Percentiles rank a stretch among this genome's conserved stretches.
Evolutionary conservation across 2,797 vertebrate species (phyloP).

Genomic region (Ptychadena robeensis): DNA sequence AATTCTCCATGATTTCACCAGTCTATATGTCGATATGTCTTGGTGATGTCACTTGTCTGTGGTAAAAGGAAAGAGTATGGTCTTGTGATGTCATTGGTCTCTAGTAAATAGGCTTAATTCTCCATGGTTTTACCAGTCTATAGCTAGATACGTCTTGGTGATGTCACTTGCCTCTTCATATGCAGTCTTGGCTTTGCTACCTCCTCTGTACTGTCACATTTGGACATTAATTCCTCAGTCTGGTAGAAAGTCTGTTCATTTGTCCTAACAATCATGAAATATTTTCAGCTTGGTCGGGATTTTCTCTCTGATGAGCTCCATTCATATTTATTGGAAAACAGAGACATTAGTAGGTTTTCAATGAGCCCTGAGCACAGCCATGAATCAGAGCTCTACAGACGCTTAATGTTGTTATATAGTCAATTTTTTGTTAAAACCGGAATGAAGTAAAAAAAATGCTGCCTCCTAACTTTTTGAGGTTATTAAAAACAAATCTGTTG

Average conservation of each 20-base stretch:
- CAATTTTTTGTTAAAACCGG: conserved; percentile 11
- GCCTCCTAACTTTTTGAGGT: conserved; percentile 37
- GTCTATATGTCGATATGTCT: too few species aligned
- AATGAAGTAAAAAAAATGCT: conserved; percentile 30
- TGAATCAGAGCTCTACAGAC: not conserved
- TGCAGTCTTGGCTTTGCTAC: too few species aligned
- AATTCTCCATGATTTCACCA: not conserved
- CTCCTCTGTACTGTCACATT: too few species aligned
- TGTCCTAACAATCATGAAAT: not conserved
- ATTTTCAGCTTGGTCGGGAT: not conserved
- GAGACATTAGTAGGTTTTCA: conserved; percentile 27
- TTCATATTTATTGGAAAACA: conserved; percentile 1
- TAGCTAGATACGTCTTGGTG: too few species aligned
- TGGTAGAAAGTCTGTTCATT: not conserved
- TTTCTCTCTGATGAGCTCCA: not conserved
- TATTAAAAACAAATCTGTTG: conserved; percentile 50
- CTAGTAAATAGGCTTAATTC: too few species aligned
- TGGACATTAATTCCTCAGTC: not conserved
- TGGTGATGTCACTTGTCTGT: not conserved
- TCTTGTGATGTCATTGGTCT: too few species aligned
- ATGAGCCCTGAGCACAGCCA: not conserved
- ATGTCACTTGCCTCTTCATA: too few species aligned
- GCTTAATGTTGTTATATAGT: conserved; percentile 33
- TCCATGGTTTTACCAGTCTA: too few species aligned
- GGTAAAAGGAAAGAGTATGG: too few species aligned